phyloP scores from a whole-genome alignment of 2,797 vertebrate genomes.

The Gallinago stenura region DNA sequence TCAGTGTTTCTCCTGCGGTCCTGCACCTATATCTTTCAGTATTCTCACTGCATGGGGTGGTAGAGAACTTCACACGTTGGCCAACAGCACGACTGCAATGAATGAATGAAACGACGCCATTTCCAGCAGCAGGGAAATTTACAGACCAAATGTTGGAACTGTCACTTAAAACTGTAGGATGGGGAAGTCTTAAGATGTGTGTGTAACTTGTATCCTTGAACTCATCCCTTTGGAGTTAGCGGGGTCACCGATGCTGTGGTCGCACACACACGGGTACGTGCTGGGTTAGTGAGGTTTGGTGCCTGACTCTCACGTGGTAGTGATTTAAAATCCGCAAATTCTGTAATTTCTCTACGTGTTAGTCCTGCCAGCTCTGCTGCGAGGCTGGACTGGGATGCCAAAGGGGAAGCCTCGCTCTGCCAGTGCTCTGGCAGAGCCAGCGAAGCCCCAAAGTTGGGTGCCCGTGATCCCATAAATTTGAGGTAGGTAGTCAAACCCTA shows the following conservation, averaged over 20 bases:
- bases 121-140: not conserved
- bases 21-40: not conserved
- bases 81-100: not conserved
- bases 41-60: not conserved
- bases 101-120: not conserved
- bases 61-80: accelerated
- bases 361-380: not conserved
- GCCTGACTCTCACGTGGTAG: not conserved
- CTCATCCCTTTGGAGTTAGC: not conserved
- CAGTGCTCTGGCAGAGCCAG: not conserved
- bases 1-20: not conserved
- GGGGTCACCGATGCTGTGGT: accelerated
- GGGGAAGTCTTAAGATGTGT: not conserved
- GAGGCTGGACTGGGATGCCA: not conserved
- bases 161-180: not conserved
- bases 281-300: not conserved
- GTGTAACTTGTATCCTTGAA: not conserved
- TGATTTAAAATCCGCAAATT: not conserved
- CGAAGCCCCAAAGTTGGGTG: not conserved
- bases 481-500: not conserved
- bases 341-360: not conserved
- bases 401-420: not conserved
- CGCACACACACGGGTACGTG: accelerated
- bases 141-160: not conserved
- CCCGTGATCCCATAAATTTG: not conserved